Percentiles rank a stretch among this genome's conserved stretches.
Conservation (phyloP, 2,113 vertebrate genomes). For the Arothron firmamentum region DNA sequence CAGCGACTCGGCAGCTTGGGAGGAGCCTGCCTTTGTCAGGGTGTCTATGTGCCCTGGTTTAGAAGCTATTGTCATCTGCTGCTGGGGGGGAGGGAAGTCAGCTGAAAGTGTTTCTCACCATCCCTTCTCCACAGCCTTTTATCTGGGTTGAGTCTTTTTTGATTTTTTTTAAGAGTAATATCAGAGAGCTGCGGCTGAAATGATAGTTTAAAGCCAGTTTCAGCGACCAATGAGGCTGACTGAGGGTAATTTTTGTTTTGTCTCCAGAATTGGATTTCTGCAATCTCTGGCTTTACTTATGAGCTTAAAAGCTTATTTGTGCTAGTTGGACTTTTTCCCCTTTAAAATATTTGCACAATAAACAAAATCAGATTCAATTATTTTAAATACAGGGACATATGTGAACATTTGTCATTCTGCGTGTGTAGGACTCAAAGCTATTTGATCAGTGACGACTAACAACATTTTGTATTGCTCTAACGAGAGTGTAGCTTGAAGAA, state of each 20-base stretch:
- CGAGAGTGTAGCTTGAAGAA: too few species aligned
- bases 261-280: slow-evolving; percentile 34
- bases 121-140: too few species aligned
- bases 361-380: too few species aligned
- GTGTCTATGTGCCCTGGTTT: slow-evolving; percentile 72
- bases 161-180: too few species aligned
- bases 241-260: slow-evolving; percentile 18
- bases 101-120: slow-evolving; percentile 38
- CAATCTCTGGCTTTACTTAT: slow-evolving; percentile 30
- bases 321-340: slow-evolving; percentile 2
- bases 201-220: slow-evolving; percentile 22
- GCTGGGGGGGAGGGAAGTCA: slow-evolving; percentile 56
- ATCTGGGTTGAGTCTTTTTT: too few species aligned
- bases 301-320: slow-evolving; percentile 33
- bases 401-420: too few species aligned
- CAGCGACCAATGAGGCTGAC: slow-evolving; percentile 16
- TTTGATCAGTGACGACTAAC: too few species aligned
- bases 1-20: slow-evolving; percentile 60
- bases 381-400: too few species aligned
- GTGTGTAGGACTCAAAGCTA: too few species aligned
- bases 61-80: slow-evolving; percentile 74
- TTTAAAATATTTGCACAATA: slow-evolving; percentile 6
- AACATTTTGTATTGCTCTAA: too few species aligned
- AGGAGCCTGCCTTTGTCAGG: slow-evolving; percentile 75
- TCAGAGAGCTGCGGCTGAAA: too few species aligned